phyloP scores from a whole-genome alignment of 2,113 vertebrate genomes.

The Zapornia atra region DNA sequence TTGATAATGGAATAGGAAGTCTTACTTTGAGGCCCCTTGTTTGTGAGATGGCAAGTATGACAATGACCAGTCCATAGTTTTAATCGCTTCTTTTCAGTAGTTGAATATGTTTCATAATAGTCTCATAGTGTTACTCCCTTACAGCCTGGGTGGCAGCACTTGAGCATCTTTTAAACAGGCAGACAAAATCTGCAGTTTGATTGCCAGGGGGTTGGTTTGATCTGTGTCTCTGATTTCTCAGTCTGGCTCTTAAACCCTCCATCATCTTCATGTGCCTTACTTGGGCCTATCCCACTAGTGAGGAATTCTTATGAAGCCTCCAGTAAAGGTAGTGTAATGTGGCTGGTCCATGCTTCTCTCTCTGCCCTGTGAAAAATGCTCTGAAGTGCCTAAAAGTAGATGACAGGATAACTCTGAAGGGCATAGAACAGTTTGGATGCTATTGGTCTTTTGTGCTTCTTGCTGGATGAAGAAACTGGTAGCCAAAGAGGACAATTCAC shows the following conservation, averaged over 20 bases:
- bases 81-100: neutral
- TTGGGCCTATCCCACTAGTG: neutral
- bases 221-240: neutral
- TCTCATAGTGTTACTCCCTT: neutral
- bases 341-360: neutral
- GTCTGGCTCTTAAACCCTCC: neutral
- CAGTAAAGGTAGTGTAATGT: neutral
- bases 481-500: neutral
- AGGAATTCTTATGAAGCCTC: neutral
- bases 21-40: neutral
- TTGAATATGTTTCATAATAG: neutral
- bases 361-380: neutral
- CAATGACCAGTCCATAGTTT: neutral
- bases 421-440: neutral
- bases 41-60: neutral
- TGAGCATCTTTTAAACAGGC: neutral
- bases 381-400: neutral
- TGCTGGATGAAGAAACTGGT: neutral
- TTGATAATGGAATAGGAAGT: neutral
- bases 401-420: neutral
- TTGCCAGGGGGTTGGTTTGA: neutral
- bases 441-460: neutral
- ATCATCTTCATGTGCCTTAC: neutral
- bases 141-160: neutral
- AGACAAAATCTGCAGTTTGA: neutral